A percentile compares a stretch with the other conserved stretches of the same genome.
These are phyloP conservation scores for Gymnoscopelus braueri DNA, from an alignment of 2,797 vertebrate species.

Conservation along the genomic window DNA sequence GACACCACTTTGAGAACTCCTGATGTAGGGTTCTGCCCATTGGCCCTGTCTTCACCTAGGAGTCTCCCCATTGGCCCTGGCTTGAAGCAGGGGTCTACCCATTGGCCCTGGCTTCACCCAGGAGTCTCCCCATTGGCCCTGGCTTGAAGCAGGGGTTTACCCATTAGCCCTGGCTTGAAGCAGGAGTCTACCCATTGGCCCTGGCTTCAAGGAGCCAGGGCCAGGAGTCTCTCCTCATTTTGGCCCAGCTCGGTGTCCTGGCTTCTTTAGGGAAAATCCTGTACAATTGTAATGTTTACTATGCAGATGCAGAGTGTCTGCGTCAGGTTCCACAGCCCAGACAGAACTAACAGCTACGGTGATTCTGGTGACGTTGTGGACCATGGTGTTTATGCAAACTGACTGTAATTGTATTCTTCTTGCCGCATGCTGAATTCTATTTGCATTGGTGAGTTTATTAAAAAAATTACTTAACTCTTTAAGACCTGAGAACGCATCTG, in stretches of 20 bases:
- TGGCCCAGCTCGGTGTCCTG: conserved; percentile 73
- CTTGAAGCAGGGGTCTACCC: background rate
- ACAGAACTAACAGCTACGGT: conserved; percentile 40
- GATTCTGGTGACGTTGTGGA: conserved; percentile 70
- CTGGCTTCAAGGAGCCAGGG: conserved; percentile 46
- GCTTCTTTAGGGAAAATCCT: conserved; percentile 66
- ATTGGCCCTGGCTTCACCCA: background rate
- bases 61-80: too few relatives aligned
- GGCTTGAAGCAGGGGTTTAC: background rate
- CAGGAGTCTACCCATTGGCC: background rate
- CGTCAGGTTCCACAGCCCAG: conserved; percentile 29
- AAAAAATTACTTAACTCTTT: conserved; percentile 14
- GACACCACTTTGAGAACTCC: too few relatives aligned
- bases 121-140: too few relatives aligned
- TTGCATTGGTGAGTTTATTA: conserved; percentile 43
- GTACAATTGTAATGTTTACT: conserved; percentile 88
- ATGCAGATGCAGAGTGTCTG: conserved; percentile 85
- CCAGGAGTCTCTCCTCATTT: conserved; percentile 66
- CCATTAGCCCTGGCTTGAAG: conserved; percentile 2
- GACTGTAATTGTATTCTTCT: conserved; percentile 63
- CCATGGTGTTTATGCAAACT: conserved; percentile 64
- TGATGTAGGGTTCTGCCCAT: too few relatives aligned
- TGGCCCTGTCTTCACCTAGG: too few relatives aligned
- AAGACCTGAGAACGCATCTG: too few relatives aligned
- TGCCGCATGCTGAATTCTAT: conserved; percentile 77